A percentile compares a stretch with the other conserved stretches of the same genome.
Evolutionary conservation across 2,888 invertebrate genomes (phyloP).

Genomic region (Epinotia bilunana): DNA sequence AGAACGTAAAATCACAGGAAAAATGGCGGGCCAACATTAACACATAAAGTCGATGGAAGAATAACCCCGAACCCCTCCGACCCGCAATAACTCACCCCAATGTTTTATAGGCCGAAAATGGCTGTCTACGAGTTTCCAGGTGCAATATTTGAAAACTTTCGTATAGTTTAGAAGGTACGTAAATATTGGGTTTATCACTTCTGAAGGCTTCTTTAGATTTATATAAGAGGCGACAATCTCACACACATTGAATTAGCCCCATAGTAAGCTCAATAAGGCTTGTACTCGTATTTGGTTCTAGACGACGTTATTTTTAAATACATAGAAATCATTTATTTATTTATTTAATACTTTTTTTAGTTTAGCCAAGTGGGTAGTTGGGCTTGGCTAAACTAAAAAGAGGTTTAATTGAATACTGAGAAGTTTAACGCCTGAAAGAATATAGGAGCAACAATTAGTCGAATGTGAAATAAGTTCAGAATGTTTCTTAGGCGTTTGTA

Average conservation of each 20-base stretch:
- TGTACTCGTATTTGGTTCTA: no score
- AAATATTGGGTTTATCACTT: no score
- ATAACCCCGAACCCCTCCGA: constrained; percentile 47
- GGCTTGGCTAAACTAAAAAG: neutral
- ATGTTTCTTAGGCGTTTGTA: neutral
- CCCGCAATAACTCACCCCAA: constrained; percentile 69
- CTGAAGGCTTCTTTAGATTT: neutral
- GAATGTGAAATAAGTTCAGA: neutral
- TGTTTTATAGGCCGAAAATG: constrained; percentile 31
- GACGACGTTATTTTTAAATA: no score
- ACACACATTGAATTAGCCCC: no score
- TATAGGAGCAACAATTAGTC: neutral
- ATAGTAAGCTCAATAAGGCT: no score
- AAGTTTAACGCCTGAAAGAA: neutral
- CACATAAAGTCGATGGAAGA: constrained; percentile 62
- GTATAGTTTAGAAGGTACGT: no score
- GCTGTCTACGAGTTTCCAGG: constrained; percentile 1
- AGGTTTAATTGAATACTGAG: neutral
- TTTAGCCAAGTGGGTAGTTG: no score
- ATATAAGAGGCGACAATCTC: no score
- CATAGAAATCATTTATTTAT: no score
- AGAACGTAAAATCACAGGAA: constrained; percentile 8
- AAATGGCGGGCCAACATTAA: constrained; percentile 52
- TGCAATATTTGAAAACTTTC: neutral
- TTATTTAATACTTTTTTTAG: no score